A percentile compares a stretch with the other conserved stretches of the same genome.
phyloP scores from a whole-genome alignment of 1,140 invertebrate genomes.

The Archegozetes longisetosus region DNA sequence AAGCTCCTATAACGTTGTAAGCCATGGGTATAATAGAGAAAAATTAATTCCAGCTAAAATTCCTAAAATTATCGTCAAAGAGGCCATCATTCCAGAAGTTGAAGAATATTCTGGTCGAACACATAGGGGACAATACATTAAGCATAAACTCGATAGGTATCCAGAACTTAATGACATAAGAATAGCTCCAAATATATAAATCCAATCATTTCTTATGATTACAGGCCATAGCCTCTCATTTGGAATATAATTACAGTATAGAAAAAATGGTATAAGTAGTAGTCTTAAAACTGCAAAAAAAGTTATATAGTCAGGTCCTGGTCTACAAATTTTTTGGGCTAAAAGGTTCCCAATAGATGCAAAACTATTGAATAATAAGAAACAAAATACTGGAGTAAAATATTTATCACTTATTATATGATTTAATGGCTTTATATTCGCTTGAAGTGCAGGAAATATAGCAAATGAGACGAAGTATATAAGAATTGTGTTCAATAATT shows the following conservation, averaged over 20 bases:
- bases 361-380: slow-evolving; percentile 80
- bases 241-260: slow-evolving; percentile 77
- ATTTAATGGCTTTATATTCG: slow-evolving; percentile 36
- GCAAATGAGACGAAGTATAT: slow-evolving; percentile 82
- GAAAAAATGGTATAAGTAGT: slow-evolving; percentile 71
- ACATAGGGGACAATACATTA: slow-evolving; percentile 89
- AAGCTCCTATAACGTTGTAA: too few species aligned
- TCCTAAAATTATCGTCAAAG: slow-evolving; percentile 72
- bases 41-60: slow-evolving; percentile 67
- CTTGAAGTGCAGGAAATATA: slow-evolving; percentile 72
- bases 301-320: slow-evolving; percentile 55
- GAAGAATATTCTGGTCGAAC: slow-evolving; percentile 64
- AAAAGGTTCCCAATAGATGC: slow-evolving; percentile 81
- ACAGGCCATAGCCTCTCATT: slow-evolving; percentile 41
- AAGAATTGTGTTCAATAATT: slow-evolving; percentile 81
- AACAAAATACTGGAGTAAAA: slow-evolving; percentile 64
- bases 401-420: slow-evolving; percentile 40
- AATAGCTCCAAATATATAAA: slow-evolving; percentile 55
- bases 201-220: slow-evolving; percentile 61
- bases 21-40: slow-evolving; percentile 45
- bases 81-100: slow-evolving; percentile 86
- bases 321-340: slow-evolving; percentile 59
- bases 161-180: slow-evolving; percentile 70
- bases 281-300: slow-evolving; percentile 60
- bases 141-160: slow-evolving; percentile 79